A percentile compares a stretch with the other conserved stretches of the same genome.
Evolutionary conservation across 2,113 vertebrate species (phyloP).

Genomic region (Trogon surrucura): DNA sequence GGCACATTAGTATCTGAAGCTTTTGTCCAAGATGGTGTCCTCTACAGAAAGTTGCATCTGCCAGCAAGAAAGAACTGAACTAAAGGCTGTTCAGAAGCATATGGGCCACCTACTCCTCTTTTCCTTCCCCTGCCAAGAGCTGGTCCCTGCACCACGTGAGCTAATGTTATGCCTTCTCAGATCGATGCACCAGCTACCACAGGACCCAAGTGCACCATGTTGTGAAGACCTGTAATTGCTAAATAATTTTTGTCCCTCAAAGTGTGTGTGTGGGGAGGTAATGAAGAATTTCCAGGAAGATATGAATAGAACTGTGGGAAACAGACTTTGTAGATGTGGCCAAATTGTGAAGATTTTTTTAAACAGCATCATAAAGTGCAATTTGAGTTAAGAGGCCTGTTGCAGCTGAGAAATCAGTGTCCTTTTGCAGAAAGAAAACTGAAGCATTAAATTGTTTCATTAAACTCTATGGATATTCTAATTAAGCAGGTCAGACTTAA

Average conservation of each 20-base stretch:
- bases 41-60: neutral
- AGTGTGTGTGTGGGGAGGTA: neutral
- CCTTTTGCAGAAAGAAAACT: neutral
- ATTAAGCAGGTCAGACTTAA: constrained; percentile 34
- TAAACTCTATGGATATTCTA: neutral
- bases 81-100: neutral
- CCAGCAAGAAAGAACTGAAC: neutral
- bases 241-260: neutral
- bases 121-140: neutral
- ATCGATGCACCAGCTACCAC: neutral
- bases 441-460: neutral
- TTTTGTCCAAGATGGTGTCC: neutral
- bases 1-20: neutral
- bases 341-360: neutral
- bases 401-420: neutral
- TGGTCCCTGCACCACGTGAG: neutral
- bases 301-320: neutral
- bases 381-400: neutral
- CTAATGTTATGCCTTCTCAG: rapidly evolving
- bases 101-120: neutral
- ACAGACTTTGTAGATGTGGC: neutral
- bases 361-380: neutral
- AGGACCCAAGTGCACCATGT: neutral
- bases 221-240: neutral
- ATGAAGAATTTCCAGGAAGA: neutral